Evolutionary conservation across 2,888 invertebrate genomes (phyloP).

Genomic region (Barypeithes pellucidus): DNA sequence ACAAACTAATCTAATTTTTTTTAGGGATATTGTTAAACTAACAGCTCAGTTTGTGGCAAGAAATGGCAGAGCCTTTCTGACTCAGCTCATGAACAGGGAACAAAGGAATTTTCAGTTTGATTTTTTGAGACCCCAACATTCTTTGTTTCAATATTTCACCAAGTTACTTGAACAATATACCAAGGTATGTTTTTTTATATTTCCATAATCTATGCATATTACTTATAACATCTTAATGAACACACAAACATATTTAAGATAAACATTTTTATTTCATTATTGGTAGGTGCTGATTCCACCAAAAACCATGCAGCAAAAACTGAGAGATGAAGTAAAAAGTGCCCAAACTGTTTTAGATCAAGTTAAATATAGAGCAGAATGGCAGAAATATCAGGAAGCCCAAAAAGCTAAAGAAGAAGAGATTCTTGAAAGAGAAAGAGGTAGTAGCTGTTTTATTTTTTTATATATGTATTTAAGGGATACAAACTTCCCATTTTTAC

Average conservation of each 20-base stretch:
- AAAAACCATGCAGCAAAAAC: slow-evolving; percentile 87
- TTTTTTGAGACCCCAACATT: slow-evolving; percentile 98
- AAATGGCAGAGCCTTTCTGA: slow-evolving; percentile 97
- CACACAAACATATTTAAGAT: too few species aligned
- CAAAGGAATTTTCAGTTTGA: slow-evolving; percentile 99
- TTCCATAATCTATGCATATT: too few species aligned
- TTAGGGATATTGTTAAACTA: slow-evolving; percentile 94
- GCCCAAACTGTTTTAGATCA: slow-evolving; percentile 85
- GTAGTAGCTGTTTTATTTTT: slow-evolving; percentile 66
- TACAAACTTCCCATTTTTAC: too few species aligned
- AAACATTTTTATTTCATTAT: too few species aligned
- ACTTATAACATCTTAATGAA: too few species aligned
- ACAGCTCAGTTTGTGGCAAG: slow-evolving; percentile 99
- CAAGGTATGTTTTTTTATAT: slow-evolving; percentile 79
- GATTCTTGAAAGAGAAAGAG: slow-evolving; percentile 93
- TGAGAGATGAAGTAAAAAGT: slow-evolving; percentile 84
- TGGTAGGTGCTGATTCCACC: slow-evolving; percentile 89
- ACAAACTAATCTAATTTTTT: too few species aligned
- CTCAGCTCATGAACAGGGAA: slow-evolving; percentile 98
- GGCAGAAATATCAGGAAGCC: slow-evolving; percentile 95
- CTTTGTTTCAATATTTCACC: slow-evolving; percentile 98
- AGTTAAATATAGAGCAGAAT: slow-evolving; percentile 95
- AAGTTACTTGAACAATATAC: slow-evolving; percentile 98
- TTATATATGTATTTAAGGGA: too few species aligned
- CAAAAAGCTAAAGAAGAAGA: slow-evolving; percentile 96